Evolutionary conservation across 2,113 vertebrate genomes (phyloP).

Genomic region (Ranitomeya variabilis): DNA sequence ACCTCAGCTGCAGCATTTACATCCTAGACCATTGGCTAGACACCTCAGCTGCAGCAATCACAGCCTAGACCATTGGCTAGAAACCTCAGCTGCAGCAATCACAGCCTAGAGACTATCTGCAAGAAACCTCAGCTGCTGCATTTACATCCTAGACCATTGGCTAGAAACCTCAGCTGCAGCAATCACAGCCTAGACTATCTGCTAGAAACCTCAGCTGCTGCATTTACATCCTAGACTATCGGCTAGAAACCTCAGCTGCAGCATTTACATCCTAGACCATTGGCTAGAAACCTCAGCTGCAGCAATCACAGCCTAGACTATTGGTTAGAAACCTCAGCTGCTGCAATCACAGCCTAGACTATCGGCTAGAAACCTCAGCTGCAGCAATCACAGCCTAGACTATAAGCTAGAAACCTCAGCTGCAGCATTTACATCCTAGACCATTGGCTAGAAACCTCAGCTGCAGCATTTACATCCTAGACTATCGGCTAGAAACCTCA

Average conservation of each 20-base stretch:
- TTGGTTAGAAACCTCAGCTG: neutral
- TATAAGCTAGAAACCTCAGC: neutral
- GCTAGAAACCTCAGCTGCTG: too few species aligned
- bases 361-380: neutral
- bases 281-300: neutral
- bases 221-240: too few species aligned
- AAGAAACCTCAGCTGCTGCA: too few species aligned
- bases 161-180: too few species aligned
- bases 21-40: too few species aligned
- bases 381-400: neutral
- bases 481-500: too few species aligned
- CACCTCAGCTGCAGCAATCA: too few species aligned
- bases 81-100: too few species aligned
- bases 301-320: neutral
- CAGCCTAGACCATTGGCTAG: too few species aligned
- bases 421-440: neutral
- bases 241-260: neutral
- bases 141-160: too few species aligned
- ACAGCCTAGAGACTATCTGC: too few species aligned
- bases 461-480: neutral
- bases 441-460: neutral
- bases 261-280: neutral
- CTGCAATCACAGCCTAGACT: neutral
- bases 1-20: neutral
- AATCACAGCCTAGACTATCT: neutral